A percentile compares a stretch with the other conserved stretches of the same genome.
These are phyloP conservation scores for Galleria mellonella DNA, from an alignment of 1,140 invertebrate species.

Conservation along the genomic window DNA sequence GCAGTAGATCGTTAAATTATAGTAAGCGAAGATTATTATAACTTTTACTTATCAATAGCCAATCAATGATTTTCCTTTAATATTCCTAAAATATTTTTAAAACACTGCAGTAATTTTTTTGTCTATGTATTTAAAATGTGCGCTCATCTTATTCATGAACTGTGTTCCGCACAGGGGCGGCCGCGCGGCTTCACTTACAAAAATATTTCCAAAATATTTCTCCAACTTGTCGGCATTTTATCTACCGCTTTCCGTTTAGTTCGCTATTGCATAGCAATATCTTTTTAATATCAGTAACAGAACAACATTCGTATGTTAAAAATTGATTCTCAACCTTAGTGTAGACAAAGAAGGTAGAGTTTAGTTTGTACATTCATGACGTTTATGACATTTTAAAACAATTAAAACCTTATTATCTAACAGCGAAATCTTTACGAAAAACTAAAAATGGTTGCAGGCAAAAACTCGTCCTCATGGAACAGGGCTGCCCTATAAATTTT, in stretches of 20 bases:
- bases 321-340: constrained; percentile 6
- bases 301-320: neutral
- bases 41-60: too few relatives aligned
- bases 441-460: constrained; percentile 62
- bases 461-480: constrained; percentile 34
- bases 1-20: too few relatives aligned
- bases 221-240: constrained; percentile 69
- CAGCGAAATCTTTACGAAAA: constrained; percentile 67
- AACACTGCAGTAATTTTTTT: too few relatives aligned
- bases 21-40: too few relatives aligned
- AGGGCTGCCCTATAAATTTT: constrained; percentile 55
- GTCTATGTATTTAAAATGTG: too few relatives aligned
- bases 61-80: too few relatives aligned
- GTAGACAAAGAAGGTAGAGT: constrained; percentile 5
- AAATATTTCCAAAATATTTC: constrained; percentile 73
- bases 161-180: constrained; percentile 28
- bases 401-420: constrained; percentile 49
- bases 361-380: neutral
- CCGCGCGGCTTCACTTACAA: constrained; percentile 56
- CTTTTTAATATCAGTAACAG: neutral
- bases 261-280: constrained; percentile 32
- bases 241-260: constrained; percentile 70
- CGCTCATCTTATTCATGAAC: too few relatives aligned
- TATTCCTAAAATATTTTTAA: too few relatives aligned
- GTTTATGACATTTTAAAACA: constrained; percentile 12